A percentile compares a stretch with the other conserved stretches of the same genome.
phyloP scores from a whole-genome alignment of 1,140 invertebrate species.

The Drosophila kepulauana region DNA sequence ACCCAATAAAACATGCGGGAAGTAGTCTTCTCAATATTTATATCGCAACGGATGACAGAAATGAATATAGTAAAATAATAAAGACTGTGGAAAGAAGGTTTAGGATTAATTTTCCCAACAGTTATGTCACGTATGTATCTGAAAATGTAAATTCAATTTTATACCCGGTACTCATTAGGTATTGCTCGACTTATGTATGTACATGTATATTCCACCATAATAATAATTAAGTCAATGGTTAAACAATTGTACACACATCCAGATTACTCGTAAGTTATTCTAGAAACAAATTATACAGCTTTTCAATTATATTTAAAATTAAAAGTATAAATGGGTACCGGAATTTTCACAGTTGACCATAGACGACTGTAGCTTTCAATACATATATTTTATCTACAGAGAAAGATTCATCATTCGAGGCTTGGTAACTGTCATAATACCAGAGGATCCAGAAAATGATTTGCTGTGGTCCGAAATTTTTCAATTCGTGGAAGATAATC shows the following conservation, averaged over 20 bases:
- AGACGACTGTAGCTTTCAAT: background rate
- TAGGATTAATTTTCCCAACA: slow-evolving; percentile 29
- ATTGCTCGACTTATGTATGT: background rate
- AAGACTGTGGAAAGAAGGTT: slow-evolving; percentile 18
- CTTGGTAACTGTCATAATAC: slow-evolving; percentile 44
- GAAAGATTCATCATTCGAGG: slow-evolving; percentile 36
- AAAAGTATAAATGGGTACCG: background rate
- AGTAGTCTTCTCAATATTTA: background rate
- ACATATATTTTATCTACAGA: slow-evolving; percentile 14
- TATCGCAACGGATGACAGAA: background rate
- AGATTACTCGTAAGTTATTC: no score
- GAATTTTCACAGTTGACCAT: background rate
- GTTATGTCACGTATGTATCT: slow-evolving; percentile 36
- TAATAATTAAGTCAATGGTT: no score
- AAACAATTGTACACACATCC: no score
- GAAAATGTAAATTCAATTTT: no score
- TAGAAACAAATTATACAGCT: no score
- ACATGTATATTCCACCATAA: no score
- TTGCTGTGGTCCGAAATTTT: slow-evolving; percentile 52
- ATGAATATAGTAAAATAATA: background rate
- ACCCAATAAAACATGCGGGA: background rate
- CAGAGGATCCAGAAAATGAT: slow-evolving; percentile 32
- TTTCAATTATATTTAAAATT: no score
- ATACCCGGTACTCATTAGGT: background rate
- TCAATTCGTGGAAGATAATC: slow-evolving; percentile 45